Evolutionary conservation across 2,888 invertebrate species (phyloP), one percentile per base, ranked within the genome.

Genomic region (Gari tellinella): DNA sequence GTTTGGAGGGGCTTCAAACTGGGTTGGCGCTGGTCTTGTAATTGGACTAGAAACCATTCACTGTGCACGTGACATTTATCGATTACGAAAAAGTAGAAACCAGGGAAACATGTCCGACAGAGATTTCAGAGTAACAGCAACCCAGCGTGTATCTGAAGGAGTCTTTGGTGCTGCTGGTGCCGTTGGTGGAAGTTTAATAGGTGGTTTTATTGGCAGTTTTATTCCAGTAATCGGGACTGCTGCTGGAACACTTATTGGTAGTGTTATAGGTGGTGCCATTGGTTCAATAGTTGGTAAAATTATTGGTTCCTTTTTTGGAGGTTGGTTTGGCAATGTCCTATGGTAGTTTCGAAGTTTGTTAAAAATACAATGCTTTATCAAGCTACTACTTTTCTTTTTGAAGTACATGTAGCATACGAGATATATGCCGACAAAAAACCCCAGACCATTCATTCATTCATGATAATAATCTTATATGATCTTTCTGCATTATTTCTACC

Each of bases 201-300:
- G 21, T 40, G 38, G 48, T n/a, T 43, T 48, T 14, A 41, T 67
- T 31, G 67, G 67, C 21, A 60, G 48, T 19, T 37, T 31, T 5
- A 25, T 53, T n/a, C 21, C 55, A 0, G 53, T 19, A n/a, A 21
- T 60, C 10, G 67, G 67, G 2, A 55, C 45, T 12, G 48, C 55
- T 17, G 19, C 48, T 23, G 67, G 67, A 17, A 53, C 46, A 12
- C 37, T 53, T 40, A 14, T 61, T 23, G 67, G 67, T 12, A 49
- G 67, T 55, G 53, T 53, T 21, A 31, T 48, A 2, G 31, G 26
- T 1, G 63, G 63, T 26, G 23, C 48, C 15, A 17, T 45, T 17
- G 63, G 63, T 15, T 53, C 63, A 37, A 19, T 63, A 17, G 55
- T 26, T 25, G 63, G 63, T 4, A 53, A 55, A 37, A 46, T 21